Base-by-base conservation (phyloP, 2,888 invertebrate genomes). In the Bruchidius siliquastri region DNA sequence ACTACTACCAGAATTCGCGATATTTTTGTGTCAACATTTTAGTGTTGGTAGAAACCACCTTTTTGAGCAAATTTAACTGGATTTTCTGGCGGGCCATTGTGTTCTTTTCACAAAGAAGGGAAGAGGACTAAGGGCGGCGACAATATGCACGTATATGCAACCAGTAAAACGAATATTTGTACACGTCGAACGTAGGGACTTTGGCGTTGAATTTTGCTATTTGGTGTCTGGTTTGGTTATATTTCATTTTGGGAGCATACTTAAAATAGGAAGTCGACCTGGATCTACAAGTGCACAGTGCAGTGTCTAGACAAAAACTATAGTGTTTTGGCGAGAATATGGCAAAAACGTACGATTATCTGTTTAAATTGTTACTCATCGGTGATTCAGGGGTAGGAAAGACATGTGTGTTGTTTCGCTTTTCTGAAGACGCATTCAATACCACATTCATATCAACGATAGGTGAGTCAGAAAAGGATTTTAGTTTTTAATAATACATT, bases 401-500 rank as follows among this genome's bases (percentile, higher is more conserved):
- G 88, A 97, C 97, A 74, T 96, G 96, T 87, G 96, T 97, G 87
- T 89, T 97, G 82, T 97, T 96, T 87, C 92, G 97, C 85, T 97
- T 97, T 88, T 96, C 96, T 80, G 97, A 97, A 87, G 96, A 97
- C 89, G 96, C 96, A 82, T 97, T 96, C 87, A 96, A 96, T 82
- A 94, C 96, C 75, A 96, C 96, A 79, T 97, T 97, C 89, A 97
- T 97, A 87, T 97, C 97, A 78, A 97, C 97, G 80, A 97, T 97
- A 90, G 97, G 96, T 96, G 91, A 90, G 91, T 84, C 78, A 78
- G 76, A 71, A 73, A 72, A 18, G 3, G 49, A 13, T 13, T 49
- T 49, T 49, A 49, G 49, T 49, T 49, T 49, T 18, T 49, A 13
- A 18, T 18, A 49, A 49, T 49, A 49, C 49, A 49, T 1, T 76